These are phyloP conservation scores for Coptodon rendalli DNA, from an alignment of 2,113 vertebrate species.

Conservation along the genomic window DNA sequence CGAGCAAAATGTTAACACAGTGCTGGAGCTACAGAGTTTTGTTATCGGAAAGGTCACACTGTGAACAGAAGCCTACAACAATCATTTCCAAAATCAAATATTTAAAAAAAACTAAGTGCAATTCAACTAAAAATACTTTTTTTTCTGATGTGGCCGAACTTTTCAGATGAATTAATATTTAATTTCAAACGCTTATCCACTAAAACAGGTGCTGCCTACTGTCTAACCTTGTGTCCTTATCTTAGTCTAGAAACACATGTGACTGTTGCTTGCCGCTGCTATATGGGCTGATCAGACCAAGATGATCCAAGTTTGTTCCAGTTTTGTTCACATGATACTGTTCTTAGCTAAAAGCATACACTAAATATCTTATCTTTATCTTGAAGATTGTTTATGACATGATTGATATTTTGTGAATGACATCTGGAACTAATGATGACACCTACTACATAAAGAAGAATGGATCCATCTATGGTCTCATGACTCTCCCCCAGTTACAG, in stretches of 20 bases:
- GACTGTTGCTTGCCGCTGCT: rapidly evolving
- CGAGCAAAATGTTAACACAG: neutral
- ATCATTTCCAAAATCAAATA: neutral
- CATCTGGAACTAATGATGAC: neutral
- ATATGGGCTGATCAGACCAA: neutral
- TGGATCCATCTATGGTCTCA: neutral
- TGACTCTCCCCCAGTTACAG: neutral
- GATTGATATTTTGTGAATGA: neutral
- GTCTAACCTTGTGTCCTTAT: neutral
- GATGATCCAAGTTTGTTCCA: neutral
- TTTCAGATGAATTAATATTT: neutral
- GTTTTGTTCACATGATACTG: neutral
- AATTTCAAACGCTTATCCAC: neutral
- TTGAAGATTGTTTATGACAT: neutral
- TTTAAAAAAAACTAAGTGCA: neutral
- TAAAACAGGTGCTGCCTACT: neutral
- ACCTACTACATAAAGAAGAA: neutral
- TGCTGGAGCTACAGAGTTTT: neutral
- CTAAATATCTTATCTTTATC: neutral
- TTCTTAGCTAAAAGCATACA: neutral
- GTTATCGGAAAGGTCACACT: rapidly evolving
- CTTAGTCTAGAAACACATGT: neutral
- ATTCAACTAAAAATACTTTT: neutral
- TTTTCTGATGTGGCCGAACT: neutral
- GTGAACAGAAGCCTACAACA: neutral